A percentile compares a stretch with the other conserved stretches of the same genome.
Conservation (phyloP, 2,888 invertebrate genomes). For the Incurvaria masculella region DNA sequence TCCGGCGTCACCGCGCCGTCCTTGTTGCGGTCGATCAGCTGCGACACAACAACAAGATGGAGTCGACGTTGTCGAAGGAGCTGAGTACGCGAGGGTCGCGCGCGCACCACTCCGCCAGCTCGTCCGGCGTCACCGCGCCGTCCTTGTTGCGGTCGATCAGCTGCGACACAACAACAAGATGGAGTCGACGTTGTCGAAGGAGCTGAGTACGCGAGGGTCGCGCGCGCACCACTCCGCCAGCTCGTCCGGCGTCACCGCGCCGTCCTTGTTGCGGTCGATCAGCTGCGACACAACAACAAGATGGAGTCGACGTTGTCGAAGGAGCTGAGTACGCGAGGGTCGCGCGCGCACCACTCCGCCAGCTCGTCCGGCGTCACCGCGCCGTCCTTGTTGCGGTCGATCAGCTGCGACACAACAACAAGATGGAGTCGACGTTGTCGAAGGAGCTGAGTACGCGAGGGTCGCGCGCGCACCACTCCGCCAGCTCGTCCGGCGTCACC, state of each 20-base stretch:
- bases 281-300: slow-evolving; percentile 44
- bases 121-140: slow-evolving; percentile 66
- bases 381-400: background rate
- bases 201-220: slow-evolving; percentile 66
- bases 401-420: too few species aligned
- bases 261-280: slow-evolving; percentile 78
- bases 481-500: background rate
- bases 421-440: too few species aligned
- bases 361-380: slow-evolving; percentile 36
- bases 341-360: slow-evolving; percentile 71
- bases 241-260: slow-evolving; percentile 78
- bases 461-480: background rate
- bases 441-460: too few species aligned
- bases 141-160: slow-evolving; percentile 56
- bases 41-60: slow-evolving; percentile 46
- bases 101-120: slow-evolving; percentile 65
- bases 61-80: slow-evolving; percentile 62
- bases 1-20: too few species aligned
- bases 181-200: slow-evolving; percentile 70
- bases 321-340: too few species aligned
- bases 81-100: slow-evolving; percentile 59
- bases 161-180: slow-evolving; percentile 71
- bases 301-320: too few species aligned
- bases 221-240: slow-evolving; percentile 74
- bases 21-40: too few species aligned